Conservation (phyloP, 2,888 invertebrate genomes). For the Agrilus biguttatus region DNA sequence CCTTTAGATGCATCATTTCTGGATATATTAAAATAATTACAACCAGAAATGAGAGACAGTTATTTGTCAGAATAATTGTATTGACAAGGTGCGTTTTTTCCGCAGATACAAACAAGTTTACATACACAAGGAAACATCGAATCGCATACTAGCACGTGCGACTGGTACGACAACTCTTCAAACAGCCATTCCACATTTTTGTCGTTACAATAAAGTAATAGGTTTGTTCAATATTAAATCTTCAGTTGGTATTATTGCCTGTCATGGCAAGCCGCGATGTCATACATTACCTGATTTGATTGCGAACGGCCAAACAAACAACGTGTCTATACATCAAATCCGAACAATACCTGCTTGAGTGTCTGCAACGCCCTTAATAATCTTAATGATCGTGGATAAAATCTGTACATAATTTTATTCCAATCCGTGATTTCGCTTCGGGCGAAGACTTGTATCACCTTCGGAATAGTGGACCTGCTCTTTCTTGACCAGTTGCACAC, state of each 20-base stretch:
- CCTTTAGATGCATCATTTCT: no score
- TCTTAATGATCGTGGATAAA: conserved; percentile 34
- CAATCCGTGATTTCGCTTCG: conserved; percentile 29
- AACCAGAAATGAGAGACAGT: no score
- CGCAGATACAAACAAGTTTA: no score
- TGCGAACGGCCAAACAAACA: conserved; percentile 26
- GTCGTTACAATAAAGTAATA: background rate
- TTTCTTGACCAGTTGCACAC: conserved; percentile 5
- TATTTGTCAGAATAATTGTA: no score
- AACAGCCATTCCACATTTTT: no score
- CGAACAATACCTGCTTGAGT: conserved; percentile 28
- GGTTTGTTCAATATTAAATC: conserved; percentile 1
- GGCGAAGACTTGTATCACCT: conserved; percentile 28
- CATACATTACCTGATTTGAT: conserved; percentile 15
- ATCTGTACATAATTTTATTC: conserved; percentile 32
- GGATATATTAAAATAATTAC: no score
- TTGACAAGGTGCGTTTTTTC: no score
- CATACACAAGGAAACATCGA: no score
- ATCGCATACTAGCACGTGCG: no score
- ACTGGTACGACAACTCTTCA: no score
- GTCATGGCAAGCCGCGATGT: conserved; percentile 5
- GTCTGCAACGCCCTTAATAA: conserved; percentile 32
- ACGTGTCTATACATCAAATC: conserved; percentile 26
- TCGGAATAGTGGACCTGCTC: conserved; percentile 16
- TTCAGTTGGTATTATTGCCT: background rate